A percentile compares a stretch with the other conserved stretches of the same genome.
Evolutionary conservation across 2,888 invertebrate genomes (phyloP).

Genomic region (Cryptophagus acutangulus): DNA sequence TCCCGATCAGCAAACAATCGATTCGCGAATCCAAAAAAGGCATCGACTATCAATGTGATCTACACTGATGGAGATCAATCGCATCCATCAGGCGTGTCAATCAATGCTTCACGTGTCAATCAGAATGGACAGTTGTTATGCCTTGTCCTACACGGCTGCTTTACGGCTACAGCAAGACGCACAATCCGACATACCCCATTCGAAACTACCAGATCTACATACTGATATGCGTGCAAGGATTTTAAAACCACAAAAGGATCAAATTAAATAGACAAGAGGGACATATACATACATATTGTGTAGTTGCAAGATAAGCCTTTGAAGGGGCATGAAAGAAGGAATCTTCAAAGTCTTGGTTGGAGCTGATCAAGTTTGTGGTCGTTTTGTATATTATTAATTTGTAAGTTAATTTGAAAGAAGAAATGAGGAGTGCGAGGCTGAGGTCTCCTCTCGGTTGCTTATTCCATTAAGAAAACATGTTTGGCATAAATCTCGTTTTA

Average conservation of each 20-base stretch:
- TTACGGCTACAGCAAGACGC: conserved; percentile 34
- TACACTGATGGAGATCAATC: conserved; percentile 50
- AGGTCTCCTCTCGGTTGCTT: conserved; percentile 18
- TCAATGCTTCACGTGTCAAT: conserved; percentile 50
- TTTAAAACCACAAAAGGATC: conserved; percentile 22
- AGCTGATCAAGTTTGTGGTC: conserved; percentile 3
- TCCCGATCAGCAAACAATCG: conserved; percentile 31
- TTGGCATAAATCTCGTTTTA: conserved; percentile 42
- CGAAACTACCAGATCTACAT: conserved; percentile 24
- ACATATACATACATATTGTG: background rate
- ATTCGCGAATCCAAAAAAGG: conserved; percentile 36
- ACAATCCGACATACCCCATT: conserved; percentile 18
- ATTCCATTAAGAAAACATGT: conserved; percentile 39
- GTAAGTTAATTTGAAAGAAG: conserved; percentile 30
- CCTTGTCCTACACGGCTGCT: conserved; percentile 46
- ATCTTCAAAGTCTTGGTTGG: too few species aligned
- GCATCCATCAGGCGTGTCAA: conserved; percentile 48
- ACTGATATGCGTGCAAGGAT: conserved; percentile 26
- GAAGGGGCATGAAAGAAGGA: conserved; percentile 7
- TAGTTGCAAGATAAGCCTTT: background rate
- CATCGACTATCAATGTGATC: conserved; percentile 42
- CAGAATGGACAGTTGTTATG: conserved; percentile 47
- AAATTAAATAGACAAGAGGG: conserved; percentile 19
- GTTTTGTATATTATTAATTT: conserved; percentile 21
- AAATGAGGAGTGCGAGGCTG: conserved; percentile 29